These are phyloP conservation scores for Trematomus bernacchii DNA, from an alignment of 2,797 vertebrate genomes.

Conservation along the genomic window DNA sequence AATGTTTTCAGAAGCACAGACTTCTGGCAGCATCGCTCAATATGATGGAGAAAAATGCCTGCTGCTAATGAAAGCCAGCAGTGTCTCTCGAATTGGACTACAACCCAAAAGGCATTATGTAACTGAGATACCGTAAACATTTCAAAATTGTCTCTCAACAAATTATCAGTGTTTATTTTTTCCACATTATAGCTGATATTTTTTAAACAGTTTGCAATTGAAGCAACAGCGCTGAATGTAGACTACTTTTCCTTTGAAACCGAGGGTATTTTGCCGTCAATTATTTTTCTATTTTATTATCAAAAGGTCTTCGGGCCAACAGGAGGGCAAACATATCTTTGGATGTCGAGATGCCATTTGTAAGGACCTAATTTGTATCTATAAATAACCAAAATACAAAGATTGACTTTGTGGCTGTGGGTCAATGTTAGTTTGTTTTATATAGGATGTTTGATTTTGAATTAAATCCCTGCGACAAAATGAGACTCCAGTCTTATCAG, in stretches of 20 bases:
- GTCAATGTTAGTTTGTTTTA: conserved; percentile 39
- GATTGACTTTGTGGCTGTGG: conserved; percentile 30
- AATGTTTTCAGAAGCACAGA: conserved; percentile 85
- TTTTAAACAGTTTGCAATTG: conserved; percentile 72
- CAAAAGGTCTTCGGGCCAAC: conserved; percentile 27
- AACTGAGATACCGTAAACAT: conserved; percentile 83
- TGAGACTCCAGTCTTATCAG: conserved; percentile 66
- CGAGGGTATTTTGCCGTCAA: conserved; percentile 52
- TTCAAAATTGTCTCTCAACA: conserved; percentile 84
- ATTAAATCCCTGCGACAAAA: conserved; percentile 55
- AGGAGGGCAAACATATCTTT: conserved; percentile 12
- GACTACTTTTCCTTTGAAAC: conserved; percentile 50
- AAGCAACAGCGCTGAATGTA: conserved; percentile 52
- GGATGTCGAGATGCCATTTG: conserved; percentile 26
- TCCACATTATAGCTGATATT: conserved; percentile 78
- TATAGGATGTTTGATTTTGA: conserved; percentile 51
- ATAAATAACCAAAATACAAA: conserved; percentile 48
- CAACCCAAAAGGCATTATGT: conserved; percentile 81
- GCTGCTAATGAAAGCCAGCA: conserved; percentile 85
- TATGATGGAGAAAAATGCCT: conserved; percentile 83
- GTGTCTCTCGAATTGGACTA: conserved; percentile 79
- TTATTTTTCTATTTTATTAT: conserved; percentile 69
- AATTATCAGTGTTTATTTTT: conserved; percentile 83
- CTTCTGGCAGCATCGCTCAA: conserved; percentile 81
- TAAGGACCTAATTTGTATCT: conserved; percentile 40